Base-by-base conservation (phyloP, 2,888 invertebrate genomes). In the Aplocera efformata region DNA sequence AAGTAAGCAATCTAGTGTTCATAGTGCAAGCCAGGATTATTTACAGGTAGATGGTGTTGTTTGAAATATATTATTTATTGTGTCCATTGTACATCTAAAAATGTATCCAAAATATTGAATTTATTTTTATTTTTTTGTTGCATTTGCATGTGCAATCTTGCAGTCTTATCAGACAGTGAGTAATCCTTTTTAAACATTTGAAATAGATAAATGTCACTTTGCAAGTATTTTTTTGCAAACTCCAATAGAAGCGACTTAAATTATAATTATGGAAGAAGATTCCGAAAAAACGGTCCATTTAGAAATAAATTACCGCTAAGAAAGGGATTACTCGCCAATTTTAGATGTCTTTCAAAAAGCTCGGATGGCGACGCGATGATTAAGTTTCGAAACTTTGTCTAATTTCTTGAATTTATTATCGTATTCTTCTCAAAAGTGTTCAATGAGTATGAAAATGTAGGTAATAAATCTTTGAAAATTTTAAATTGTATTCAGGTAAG, bases 301-400 rank as follows among this genome's bases (percentile, higher is more conserved):
- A 49, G 48, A 64, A 65, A 65, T 68, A 64, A 70, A 65, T 68
- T 68, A 59, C 56, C 56, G 50, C 60, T 59, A 61, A 63, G 63
- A 62, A 69, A 67, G 60, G 65, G 60, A 70, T 70, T 67, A 71
- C 56, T 63, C 60, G 50, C 53, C 64, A 66, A 70, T 67, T 69
- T 66, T 42, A 62, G 58, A 60, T 58, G 61, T 65, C 67, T 67
- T 64, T 67, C 64, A 71, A 62, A 64, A 57, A 43, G 52, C 56
- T 60, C 52, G 56, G 48, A 58, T 66, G 56, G 52, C 61, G 48
- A 55, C 56, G 55, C 63, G 58, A 61, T 64, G 66, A 69, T 68
- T 63, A 62, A 67, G 60, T 63, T 60, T 53, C 43, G 50, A 58
- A 66, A 69, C 61, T 69, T 69, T 60, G 53, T 41, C 60, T 63